These are phyloP conservation scores for Mythimna pallens DNA, from an alignment of 2,888 invertebrate species.

Conservation along the genomic window DNA sequence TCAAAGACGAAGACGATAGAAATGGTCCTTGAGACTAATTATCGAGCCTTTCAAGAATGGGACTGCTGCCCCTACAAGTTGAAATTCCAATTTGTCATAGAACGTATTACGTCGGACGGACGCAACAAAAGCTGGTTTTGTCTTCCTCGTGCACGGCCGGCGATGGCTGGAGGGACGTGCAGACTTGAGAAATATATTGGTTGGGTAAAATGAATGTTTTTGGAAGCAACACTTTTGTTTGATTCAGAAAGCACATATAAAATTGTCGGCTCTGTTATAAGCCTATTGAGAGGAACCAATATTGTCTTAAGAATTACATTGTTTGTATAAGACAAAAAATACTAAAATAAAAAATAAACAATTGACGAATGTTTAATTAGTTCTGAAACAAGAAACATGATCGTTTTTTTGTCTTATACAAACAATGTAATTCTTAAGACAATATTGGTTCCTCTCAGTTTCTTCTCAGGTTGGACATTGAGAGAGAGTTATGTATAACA, in stretches of 20 bases:
- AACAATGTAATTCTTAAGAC: no score
- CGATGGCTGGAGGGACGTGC: slow-evolving; percentile 18
- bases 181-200: slow-evolving; percentile 24
- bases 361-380: background rate
- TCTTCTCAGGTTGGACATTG: no score
- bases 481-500: no score
- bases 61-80: slow-evolving; percentile 72
- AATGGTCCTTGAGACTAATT: slow-evolving; percentile 53
- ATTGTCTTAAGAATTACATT: no score
- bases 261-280: background rate
- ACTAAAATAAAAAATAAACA: no score
- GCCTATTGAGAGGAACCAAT: no score
- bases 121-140: slow-evolving; percentile 73
- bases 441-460: no score
- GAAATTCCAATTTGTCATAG: slow-evolving; percentile 85
- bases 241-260: background rate
- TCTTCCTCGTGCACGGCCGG: slow-evolving; percentile 40
- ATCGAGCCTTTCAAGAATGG: slow-evolving; percentile 67
- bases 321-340: no score
- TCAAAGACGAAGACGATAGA: slow-evolving; percentile 42
- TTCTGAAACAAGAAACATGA: background rate
- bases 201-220: slow-evolving; percentile 2
- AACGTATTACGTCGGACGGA: slow-evolving; percentile 76
- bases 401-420: no score
- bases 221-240: background rate